These are phyloP conservation scores for Hipposideros armiger DNA, from an alignment of 2,113 vertebrate genomes.

Conservation along the genomic window DNA sequence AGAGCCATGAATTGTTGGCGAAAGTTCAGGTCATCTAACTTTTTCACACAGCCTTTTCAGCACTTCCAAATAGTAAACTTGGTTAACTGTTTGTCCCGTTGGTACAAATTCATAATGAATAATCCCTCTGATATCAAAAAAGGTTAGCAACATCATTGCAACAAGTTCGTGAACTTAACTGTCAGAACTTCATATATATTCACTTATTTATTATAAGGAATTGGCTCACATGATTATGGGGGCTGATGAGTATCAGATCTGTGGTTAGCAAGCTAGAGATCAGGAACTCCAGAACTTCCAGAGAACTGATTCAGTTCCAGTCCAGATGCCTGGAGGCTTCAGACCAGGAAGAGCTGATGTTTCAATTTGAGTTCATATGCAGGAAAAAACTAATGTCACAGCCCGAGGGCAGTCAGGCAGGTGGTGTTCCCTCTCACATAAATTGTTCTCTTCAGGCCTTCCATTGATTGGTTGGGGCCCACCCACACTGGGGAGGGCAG, in stretches of 20 bases:
- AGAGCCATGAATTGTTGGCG: no score
- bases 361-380: neutral
- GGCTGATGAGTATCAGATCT: neutral
- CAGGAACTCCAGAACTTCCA: neutral
- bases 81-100: no score
- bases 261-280: no score
- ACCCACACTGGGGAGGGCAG: neutral
- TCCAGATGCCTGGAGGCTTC: neutral
- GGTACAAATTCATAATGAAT: no score
- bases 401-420: neutral
- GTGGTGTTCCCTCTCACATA: accelerated
- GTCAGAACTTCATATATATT: no score
- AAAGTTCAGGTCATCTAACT: no score
- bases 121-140: no score
- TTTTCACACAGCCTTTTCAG: no score
- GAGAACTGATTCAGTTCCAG: neutral
- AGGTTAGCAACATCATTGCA: no score
- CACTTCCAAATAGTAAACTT: no score
- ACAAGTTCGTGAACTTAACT: no score
- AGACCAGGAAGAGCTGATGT: neutral
- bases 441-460: neutral
- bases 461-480: neutral
- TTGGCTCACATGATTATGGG: neutral
- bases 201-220: no score
- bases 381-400: neutral